Evolutionary conservation across 2,113 vertebrate species (phyloP).

Genomic region (Sterrhoptilus dennistouni): DNA sequence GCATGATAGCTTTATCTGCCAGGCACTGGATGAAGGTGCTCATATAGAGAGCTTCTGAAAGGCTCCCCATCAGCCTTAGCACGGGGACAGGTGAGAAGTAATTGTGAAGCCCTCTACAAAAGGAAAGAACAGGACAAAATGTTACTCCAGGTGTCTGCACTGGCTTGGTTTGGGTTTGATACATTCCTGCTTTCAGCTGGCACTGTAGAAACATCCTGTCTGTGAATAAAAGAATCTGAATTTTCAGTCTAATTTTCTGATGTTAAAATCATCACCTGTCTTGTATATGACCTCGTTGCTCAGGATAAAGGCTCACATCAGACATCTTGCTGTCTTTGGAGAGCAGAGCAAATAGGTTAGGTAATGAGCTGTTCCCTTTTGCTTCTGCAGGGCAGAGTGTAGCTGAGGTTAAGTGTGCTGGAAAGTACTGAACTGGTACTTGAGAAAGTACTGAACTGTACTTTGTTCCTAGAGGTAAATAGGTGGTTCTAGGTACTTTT

Average conservation of each 20-base stretch:
- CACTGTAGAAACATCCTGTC: background rate
- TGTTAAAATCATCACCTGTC: background rate
- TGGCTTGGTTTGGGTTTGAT: background rate
- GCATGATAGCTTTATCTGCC: background rate
- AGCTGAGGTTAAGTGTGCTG: background rate
- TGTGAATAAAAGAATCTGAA: background rate
- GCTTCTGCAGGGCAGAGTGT: background rate
- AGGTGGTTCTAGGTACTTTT: background rate
- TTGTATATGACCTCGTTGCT: background rate
- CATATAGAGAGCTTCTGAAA: background rate
- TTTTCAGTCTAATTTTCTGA: background rate
- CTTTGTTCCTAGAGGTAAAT: background rate
- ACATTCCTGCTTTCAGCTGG: background rate
- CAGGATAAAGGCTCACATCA: background rate
- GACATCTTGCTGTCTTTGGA: background rate
- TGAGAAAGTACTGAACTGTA: background rate
- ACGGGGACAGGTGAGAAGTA: background rate
- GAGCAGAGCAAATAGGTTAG: background rate
- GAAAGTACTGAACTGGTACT: background rate
- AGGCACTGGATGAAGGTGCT: background rate
- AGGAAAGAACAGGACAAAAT: background rate
- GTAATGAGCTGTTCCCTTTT: conserved; percentile 36
- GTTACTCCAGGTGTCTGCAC: background rate
- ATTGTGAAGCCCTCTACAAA: background rate
- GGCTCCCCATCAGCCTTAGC: background rate